Base-by-base conservation (phyloP, 1,140 invertebrate genomes). In the Drosophila sechellia region DNA sequence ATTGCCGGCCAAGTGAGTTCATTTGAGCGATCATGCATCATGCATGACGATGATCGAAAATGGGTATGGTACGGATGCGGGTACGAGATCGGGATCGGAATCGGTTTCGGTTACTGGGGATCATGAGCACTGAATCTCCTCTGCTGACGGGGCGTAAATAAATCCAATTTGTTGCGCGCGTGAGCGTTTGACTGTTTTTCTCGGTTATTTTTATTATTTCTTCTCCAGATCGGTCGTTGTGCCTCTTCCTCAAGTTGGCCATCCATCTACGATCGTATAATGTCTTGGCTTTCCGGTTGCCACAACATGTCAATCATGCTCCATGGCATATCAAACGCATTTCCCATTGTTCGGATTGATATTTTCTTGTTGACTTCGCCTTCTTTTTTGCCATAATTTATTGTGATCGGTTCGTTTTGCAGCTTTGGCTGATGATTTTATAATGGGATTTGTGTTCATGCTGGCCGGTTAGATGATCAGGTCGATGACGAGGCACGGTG, bases 121-220 rank as follows among this genome's bases (percentile, higher is more conserved):
- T 60, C 59, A 64, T 64, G 56, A 61, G 39, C 27, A 10, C 42
- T 56, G 53, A 17, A 63, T 17, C 39, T 25, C 31, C 27, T 27
- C 17, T 70, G 61, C 72, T 81, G 77, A 81, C 73, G 66, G 61
- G 58, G 79, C 77, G 73, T 81, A 79, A 79, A 77, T 84, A 84
- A 72, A 84, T 79, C 76, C 80, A 84, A 84, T 84, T 84, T 76
- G 80, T 79, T 66, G 63, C 80, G 81, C 80, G 80, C 80, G 80
- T 83, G 80, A 83, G 74, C 74, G 74, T 78, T 78, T 71, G 56
- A 63, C 78, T 76, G 52, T 66, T 55, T 43, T 52, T 53, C 58
- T 52, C 31, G 31, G 35, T 11, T n/a, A 3, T 15, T 31, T 15
- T 49, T 13, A n/a, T 11, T 20, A 15, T 35, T 20, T 46, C 34